Conservation (phyloP, 2,797 vertebrate species). For the Typhlichthys eigenmanni region DNA sequence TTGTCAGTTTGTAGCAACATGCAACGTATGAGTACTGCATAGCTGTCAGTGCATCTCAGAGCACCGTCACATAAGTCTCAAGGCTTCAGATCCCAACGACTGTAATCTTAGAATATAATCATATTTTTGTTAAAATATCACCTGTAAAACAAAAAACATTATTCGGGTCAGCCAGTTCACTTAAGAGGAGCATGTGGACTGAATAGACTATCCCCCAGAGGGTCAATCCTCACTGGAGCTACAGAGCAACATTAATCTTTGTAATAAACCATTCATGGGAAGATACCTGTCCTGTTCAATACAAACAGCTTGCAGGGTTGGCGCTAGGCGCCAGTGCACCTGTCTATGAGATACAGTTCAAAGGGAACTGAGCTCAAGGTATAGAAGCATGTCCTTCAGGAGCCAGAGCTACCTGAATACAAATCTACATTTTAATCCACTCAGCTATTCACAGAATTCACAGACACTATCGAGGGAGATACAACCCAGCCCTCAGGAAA, state of each 20-base stretch:
- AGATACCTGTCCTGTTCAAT: slow-evolving; percentile 33
- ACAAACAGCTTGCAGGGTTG: slow-evolving; percentile 36
- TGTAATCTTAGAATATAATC: too few species aligned
- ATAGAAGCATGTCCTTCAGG: slow-evolving; percentile 27
- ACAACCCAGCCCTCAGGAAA: slow-evolving; percentile 39
- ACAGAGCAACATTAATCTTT: slow-evolving; percentile 54
- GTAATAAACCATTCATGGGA: slow-evolving; percentile 58
- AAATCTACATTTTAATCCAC: slow-evolving; percentile 51
- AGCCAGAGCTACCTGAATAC: slow-evolving; percentile 43
- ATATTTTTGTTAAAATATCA: too few species aligned
- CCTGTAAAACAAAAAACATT: slow-evolving; percentile 1
- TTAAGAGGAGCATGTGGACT: slow-evolving; percentile 21
- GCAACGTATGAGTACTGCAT: background rate
- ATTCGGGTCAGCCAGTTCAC: background rate
- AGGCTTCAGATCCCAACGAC: too few species aligned
- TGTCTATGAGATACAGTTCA: slow-evolving; percentile 56
- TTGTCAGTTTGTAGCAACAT: slow-evolving; percentile 5
- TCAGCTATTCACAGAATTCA: slow-evolving; percentile 53
- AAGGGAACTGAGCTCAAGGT: slow-evolving; percentile 50
- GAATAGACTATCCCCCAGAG: slow-evolving; percentile 26
- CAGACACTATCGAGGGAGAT: slow-evolving; percentile 41
- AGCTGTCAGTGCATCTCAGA: background rate
- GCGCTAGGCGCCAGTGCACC: slow-evolving; percentile 19
- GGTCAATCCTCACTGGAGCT: slow-evolving; percentile 43
- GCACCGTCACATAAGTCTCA: background rate